Percentiles rank a stretch among this genome's conserved stretches.
These are phyloP conservation scores for Gymnoscopelus microlampas DNA, from an alignment of 2,797 vertebrate genomes.

Conservation along the genomic window DNA sequence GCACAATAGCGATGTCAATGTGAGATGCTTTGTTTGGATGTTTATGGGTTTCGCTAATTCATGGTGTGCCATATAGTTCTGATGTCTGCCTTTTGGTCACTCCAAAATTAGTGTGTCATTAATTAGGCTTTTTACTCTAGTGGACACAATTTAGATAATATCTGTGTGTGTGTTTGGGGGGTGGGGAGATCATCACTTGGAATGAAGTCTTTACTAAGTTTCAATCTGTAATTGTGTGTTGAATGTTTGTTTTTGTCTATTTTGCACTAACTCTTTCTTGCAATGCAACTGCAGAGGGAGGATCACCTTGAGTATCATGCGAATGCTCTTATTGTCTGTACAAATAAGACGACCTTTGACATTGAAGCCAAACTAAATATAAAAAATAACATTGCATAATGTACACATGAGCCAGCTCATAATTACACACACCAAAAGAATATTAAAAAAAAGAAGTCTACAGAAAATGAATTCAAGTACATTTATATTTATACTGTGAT, in stretches of 20 bases:
- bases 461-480: constrained; percentile 53
- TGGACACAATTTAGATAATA: constrained; percentile 30
- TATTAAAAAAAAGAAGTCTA: constrained; percentile 42
- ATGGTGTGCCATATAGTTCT: constrained; percentile 29
- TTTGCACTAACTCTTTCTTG: constrained; percentile 58
- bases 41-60: constrained; percentile 42
- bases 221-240: too few species aligned
- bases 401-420: constrained; percentile 36
- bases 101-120: constrained; percentile 23
- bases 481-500: constrained; percentile 76
- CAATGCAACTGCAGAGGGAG: constrained; percentile 36
- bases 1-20: constrained; percentile 42
- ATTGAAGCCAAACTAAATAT: constrained; percentile 40
- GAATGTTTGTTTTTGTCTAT: constrained; percentile 44
- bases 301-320: constrained; percentile 34
- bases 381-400: constrained; percentile 12
- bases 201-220: constrained; percentile 33
- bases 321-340: constrained; percentile 58
- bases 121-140: constrained; percentile 38
- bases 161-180: constrained; percentile 1
- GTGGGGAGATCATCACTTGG: constrained; percentile 21
- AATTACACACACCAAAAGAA: constrained; percentile 18
- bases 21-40: constrained; percentile 52
- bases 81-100: constrained; percentile 14
- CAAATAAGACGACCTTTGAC: constrained; percentile 25